A percentile compares a stretch with the other conserved stretches of the same genome.
phyloP scores from a whole-genome alignment of 1,140 invertebrate genomes.

The Trichonephila clavata region DNA sequence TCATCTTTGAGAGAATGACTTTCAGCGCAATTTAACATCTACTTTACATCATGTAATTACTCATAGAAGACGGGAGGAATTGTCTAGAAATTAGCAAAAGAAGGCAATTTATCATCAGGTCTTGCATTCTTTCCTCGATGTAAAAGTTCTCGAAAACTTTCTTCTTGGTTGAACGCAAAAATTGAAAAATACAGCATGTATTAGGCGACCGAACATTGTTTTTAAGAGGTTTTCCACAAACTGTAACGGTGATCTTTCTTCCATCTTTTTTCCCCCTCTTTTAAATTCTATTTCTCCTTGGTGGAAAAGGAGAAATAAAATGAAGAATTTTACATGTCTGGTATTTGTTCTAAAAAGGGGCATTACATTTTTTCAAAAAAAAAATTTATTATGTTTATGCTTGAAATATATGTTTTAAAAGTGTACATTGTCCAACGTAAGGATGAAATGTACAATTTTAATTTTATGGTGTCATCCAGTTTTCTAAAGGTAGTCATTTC shows the following conservation, averaged over 20 bases:
- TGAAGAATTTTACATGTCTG: background rate
- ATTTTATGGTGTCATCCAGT: too few relatives aligned
- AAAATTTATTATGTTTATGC: too few relatives aligned
- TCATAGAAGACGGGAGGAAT: slow-evolving; percentile 45
- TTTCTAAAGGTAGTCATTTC: too few relatives aligned
- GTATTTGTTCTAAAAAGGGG: background rate
- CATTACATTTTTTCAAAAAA: background rate
- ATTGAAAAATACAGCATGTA: slow-evolving; percentile 62
- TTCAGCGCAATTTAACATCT: slow-evolving; percentile 72
- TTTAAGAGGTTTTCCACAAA: slow-evolving; percentile 40
- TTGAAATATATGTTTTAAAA: too few relatives aligned
- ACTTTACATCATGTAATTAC: slow-evolving; percentile 71
- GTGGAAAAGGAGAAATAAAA: background rate
- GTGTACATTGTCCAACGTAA: too few relatives aligned
- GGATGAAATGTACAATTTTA: too few relatives aligned
- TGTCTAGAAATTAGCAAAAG: slow-evolving; percentile 64
- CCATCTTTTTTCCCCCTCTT: background rate
- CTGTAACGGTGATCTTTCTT: slow-evolving; percentile 6
- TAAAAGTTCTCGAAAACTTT: slow-evolving; percentile 54
- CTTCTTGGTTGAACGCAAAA: slow-evolving; percentile 70
- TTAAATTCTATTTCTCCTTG: background rate
- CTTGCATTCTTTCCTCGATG: slow-evolving; percentile 21
- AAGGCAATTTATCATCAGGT: slow-evolving; percentile 68
- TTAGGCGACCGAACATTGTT: slow-evolving; percentile 43
- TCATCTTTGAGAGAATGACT: slow-evolving; percentile 58